Evolutionary conservation across 2,113 vertebrate genomes (phyloP).

Genomic region (Oreochromis aureus): DNA sequence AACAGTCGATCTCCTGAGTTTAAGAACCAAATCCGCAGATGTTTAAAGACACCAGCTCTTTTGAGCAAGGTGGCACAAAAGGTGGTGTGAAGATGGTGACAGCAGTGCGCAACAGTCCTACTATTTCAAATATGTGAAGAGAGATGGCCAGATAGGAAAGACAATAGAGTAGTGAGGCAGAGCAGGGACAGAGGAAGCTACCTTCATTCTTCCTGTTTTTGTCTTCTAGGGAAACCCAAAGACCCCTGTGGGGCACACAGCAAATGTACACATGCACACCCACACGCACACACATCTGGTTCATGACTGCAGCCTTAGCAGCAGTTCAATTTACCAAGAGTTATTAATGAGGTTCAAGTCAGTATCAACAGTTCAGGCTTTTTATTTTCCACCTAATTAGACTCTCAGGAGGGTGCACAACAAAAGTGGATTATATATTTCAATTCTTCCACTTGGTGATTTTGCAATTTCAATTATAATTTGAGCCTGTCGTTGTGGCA

Average conservation of each 20-base stretch:
- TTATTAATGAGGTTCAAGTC: conserved; percentile 24
- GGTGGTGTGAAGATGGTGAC: background rate
- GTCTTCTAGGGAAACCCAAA: background rate
- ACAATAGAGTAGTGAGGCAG: conserved; percentile 12
- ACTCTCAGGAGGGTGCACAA: background rate
- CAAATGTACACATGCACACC: background rate
- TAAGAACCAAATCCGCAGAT: background rate
- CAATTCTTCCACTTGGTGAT: background rate
- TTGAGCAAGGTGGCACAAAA: background rate
- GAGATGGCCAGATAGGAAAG: conserved; percentile 21
- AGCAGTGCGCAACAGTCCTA: background rate
- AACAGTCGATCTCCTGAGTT: background rate
- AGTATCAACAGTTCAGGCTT: background rate
- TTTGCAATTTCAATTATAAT: background rate
- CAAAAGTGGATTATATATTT: background rate
- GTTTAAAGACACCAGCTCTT: background rate
- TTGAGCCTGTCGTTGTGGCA: background rate
- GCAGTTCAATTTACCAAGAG: conserved; percentile 9
- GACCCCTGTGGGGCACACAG: background rate
- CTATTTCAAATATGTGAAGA: conserved; percentile 23
- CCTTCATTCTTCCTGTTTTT: conserved; percentile 7
- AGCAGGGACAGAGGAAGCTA: background rate
- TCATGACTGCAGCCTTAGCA: conserved; percentile 21
- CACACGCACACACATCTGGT: background rate
- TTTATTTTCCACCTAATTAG: conserved; percentile 4